These are phyloP conservation scores for Myotis lucifugus DNA, from an alignment of 2,113 vertebrate species.

Conservation along the genomic window DNA sequence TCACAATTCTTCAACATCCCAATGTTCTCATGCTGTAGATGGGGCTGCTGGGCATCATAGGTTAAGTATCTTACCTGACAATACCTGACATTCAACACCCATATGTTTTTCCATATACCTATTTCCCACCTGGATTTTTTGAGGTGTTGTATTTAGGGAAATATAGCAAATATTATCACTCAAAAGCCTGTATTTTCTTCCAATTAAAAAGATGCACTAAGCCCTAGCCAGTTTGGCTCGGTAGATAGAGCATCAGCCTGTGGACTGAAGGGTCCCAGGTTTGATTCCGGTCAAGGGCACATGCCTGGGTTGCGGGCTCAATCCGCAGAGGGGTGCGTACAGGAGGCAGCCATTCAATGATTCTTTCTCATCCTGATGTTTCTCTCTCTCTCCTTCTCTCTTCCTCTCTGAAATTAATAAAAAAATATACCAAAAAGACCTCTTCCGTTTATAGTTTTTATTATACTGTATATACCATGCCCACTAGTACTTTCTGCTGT, in stretches of 20 bases:
- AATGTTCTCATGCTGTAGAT: background rate
- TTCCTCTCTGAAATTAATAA: background rate
- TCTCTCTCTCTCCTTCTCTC: too few relatives aligned
- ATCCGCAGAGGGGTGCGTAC: too few relatives aligned
- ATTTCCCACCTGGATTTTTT: background rate
- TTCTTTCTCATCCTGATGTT: too few relatives aligned
- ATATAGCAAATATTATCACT: background rate
- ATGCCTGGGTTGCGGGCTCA: too few relatives aligned
- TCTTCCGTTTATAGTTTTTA: background rate
- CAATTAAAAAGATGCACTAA: conserved; percentile 37
- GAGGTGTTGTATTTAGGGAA: conserved; percentile 7
- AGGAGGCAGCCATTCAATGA: too few relatives aligned
- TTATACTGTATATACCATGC: background rate
- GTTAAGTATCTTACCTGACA: background rate
- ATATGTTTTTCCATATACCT: background rate
- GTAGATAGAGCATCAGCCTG: too few relatives aligned
- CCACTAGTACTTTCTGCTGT: background rate
- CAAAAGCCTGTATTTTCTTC: conserved; percentile 33
- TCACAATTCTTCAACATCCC: background rate
- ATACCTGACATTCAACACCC: background rate
- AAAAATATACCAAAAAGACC: background rate
- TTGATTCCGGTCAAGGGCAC: too few relatives aligned
- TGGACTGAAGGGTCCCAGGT: too few relatives aligned
- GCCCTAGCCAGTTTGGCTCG: too few relatives aligned
- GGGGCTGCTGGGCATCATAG: background rate